These are phyloP conservation scores for Wiebesia pumilae DNA, from an alignment of 1,140 invertebrate species.

Conservation along the genomic window DNA sequence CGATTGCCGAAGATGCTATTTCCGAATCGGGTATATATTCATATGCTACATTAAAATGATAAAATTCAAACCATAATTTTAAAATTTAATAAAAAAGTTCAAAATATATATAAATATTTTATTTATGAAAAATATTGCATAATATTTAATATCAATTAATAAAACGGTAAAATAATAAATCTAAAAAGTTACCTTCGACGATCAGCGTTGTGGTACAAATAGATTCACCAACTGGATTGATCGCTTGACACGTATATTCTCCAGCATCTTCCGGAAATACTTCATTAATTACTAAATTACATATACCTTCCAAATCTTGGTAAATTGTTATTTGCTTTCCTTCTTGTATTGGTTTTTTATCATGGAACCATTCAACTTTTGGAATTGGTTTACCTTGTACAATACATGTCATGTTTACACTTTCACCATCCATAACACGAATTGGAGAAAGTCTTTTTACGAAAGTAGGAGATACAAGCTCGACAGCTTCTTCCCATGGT, in stretches of 20 bases:
- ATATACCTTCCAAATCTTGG: constrained; percentile 86
- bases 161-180: neutral
- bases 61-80: neutral
- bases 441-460: constrained; percentile 81
- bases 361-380: constrained; percentile 88
- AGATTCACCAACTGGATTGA: constrained; percentile 90
- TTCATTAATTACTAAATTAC: constrained; percentile 90
- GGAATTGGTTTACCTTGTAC: constrained; percentile 88
- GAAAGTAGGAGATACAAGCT: constrained; percentile 85
- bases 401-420: constrained; percentile 85
- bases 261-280: constrained; percentile 96
- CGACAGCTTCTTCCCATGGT: constrained; percentile 77
- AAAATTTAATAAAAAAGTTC: neutral
- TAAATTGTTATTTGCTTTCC: constrained; percentile 86
- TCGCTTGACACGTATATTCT: constrained; percentile 87
- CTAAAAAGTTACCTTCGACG: constrained; percentile 83
- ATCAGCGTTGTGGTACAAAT: constrained; percentile 85
- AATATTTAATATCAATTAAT: neutral
- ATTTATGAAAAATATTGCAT: neutral
- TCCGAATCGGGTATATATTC: constrained; percentile 94
- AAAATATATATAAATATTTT: neutral
- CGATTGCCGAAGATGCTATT: constrained; percentile 79
- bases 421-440: constrained; percentile 94
- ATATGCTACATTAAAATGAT: constrained; percentile 83
- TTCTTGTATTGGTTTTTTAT: constrained; percentile 82